These are phyloP conservation scores for Micromys minutus DNA, from an alignment of 2,113 vertebrate species.

Conservation along the genomic window DNA sequence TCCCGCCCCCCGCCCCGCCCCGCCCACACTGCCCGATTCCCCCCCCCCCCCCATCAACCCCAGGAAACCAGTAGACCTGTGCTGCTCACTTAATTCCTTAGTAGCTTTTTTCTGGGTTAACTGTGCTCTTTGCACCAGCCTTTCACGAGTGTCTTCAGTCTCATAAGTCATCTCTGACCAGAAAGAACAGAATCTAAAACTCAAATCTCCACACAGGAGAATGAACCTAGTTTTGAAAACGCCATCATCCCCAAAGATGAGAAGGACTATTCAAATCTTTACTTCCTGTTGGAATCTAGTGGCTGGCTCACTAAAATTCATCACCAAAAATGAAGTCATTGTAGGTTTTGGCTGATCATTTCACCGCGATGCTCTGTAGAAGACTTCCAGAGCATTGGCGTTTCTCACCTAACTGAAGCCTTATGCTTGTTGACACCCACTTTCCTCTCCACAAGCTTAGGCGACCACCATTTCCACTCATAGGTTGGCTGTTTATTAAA, in stretches of 20 bases:
- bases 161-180: neutral
- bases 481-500: neutral
- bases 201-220: neutral
- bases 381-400: neutral
- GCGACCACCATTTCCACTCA: neutral
- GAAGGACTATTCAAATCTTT: neutral
- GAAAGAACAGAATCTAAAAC: neutral
- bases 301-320: neutral
- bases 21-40: too few species aligned
- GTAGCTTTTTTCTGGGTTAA: neutral
- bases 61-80: neutral
- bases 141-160: neutral
- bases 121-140: neutral
- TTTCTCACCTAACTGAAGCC: neutral
- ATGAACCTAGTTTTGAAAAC: neutral
- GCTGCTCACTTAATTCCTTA: neutral
- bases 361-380: neutral
- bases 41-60: neutral
- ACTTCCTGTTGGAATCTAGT: constrained; percentile 16
- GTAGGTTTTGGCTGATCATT: neutral
- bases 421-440: neutral
- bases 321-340: neutral
- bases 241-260: neutral
- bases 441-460: neutral
- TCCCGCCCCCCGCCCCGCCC: too few species aligned